These are phyloP conservation scores for Hartigia nigra DNA, from an alignment of 2,888 invertebrate species.

Conservation along the genomic window DNA sequence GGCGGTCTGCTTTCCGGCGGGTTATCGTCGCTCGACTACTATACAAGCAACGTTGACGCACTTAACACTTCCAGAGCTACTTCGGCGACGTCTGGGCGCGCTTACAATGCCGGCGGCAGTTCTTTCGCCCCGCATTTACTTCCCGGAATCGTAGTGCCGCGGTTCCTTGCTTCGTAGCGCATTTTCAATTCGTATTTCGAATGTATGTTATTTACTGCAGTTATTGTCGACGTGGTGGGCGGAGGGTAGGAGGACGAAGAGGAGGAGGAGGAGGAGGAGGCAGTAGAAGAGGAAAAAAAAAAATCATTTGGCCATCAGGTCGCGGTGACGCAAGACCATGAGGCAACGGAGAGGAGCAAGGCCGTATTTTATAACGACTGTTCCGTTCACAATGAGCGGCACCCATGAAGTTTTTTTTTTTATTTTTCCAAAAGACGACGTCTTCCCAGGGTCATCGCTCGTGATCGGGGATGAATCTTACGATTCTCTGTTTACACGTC, in stretches of 20 bases:
- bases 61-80: neutral
- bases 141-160: neutral
- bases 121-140: neutral
- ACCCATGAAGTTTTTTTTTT: neutral
- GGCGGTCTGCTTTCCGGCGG: neutral
- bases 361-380: neutral
- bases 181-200: neutral
- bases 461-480: neutral
- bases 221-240: slow-evolving; percentile 12
- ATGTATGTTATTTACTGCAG: neutral
- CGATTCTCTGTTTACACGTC: neutral
- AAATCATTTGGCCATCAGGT: slow-evolving; percentile 10
- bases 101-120: neutral
- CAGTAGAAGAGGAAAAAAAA: neutral
- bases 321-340: neutral
- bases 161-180: neutral
- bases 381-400: neutral
- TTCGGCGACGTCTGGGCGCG: neutral
- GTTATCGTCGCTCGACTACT: neutral
- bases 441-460: neutral
- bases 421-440: neutral
- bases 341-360: neutral
- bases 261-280: neutral
- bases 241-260: slow-evolving; percentile 10
- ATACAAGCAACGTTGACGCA: neutral